Base-by-base conservation (phyloP, 2,888 invertebrate genomes). In the Dorcus hopei region DNA sequence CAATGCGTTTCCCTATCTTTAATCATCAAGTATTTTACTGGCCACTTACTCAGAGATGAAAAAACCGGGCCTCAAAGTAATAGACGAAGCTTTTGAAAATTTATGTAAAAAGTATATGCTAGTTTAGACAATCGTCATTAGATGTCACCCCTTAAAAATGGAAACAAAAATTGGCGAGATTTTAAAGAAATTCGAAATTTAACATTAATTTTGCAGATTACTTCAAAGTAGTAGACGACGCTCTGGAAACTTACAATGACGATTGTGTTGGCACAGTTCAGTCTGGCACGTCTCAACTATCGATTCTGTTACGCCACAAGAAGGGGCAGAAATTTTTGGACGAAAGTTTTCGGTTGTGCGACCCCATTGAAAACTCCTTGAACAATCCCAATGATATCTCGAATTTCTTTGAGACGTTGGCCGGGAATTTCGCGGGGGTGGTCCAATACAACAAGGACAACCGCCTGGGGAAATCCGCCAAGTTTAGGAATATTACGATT, bases 401-500 rank as follows among this genome's bases (percentile, higher is more conserved):
- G 1, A 95, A 89, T 73, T 86, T 97, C 56, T 94, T 87, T 74
- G 89, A 88, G 73, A 85, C 84, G n/a, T 77, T 97, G 43, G 91
- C 95, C 0, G 85, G 88, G 47, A 90, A 92, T 77, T 93, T 97
- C 77, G 95, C 94, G 52, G 93, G 88, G 42, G 84, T 96, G 42
- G 96, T 97, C 0, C 97, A 97, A 72, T 97, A 97, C 76, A 96
- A 97, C 75, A 91, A 92, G 73, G 96, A 96, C 72, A 96, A 96
- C 75, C 84, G 95, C 33, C 86, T 86, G 8, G 82, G 87, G 72
- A 81, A 82, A 67, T 79, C 83, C 73, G 69, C 81, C 0, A 79
- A 79, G 55, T 84, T 82, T 38, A 82, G 83, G 11, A 89, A 87
- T 63, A 81, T 93, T 7, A 93, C 94, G 2, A 91, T 97, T 26